Evolutionary conservation across 1,140 invertebrate species (phyloP).

Genomic region (Drosophila athabasca): DNA sequence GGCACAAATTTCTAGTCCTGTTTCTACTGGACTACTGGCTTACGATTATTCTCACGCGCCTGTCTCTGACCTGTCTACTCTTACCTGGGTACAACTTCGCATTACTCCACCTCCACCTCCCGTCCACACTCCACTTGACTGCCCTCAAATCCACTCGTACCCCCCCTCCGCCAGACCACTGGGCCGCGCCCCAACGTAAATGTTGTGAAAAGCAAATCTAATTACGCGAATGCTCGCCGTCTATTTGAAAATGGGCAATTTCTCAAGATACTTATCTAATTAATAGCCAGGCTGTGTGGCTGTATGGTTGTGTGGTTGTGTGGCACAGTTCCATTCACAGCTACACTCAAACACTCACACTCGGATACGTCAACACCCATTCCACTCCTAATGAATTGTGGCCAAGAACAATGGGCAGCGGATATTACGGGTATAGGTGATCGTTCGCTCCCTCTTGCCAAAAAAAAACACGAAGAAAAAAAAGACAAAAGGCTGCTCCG

Average conservation of each 20-base stretch:
- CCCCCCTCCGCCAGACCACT: conserved; percentile 15
- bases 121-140: conserved; percentile 7
- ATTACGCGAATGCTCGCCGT: conserved; percentile 79
- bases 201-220: conserved; percentile 83
- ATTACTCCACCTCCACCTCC: conserved; percentile 19
- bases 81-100: conserved; percentile 32
- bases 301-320: conserved; percentile 18
- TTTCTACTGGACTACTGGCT: no score
- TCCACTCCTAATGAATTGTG: conserved; percentile 72
- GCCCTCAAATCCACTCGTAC: conserved; percentile 14
- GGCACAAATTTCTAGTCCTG: no score
- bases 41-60: conserved; percentile 18
- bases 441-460: conserved; percentile 53
- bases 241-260: conserved; percentile 82
- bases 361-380: conserved; percentile 37
- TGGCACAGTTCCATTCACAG: conserved; percentile 44
- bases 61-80: conserved; percentile 1
- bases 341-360: neutral
- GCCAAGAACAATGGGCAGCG: conserved; percentile 62
- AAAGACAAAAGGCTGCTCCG: conserved; percentile 33
- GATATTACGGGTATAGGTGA: conserved; percentile 25
- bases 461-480: conserved; percentile 57
- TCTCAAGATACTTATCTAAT: conserved; percentile 83
- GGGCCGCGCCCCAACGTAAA: conserved; percentile 62
- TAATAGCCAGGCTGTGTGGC: conserved; percentile 65